Conservation (phyloP, 1,140 invertebrate species). For the Prorops nasuta region DNA sequence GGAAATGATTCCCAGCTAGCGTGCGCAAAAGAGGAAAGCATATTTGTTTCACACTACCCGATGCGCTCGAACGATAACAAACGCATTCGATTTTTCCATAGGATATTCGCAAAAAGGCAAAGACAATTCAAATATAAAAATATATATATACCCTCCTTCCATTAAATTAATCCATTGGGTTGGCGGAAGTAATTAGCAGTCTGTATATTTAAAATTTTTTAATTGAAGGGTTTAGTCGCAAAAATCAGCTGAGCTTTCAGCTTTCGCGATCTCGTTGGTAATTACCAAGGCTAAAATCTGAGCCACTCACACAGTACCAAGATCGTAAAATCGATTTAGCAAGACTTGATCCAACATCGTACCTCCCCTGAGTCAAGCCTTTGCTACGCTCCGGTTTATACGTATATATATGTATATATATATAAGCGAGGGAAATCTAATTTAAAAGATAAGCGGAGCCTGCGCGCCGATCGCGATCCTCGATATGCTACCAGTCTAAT, state of each 20-base stretch:
- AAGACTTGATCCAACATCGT: constrained; percentile 8
- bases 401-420: no score
- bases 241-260: no score
- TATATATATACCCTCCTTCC: no score
- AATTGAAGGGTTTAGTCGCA: no score
- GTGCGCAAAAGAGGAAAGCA: background rate
- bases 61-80: constrained; percentile 6
- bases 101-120: no score
- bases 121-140: no score
- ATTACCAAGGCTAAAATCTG: constrained; percentile 6
- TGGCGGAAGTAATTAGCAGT: no score
- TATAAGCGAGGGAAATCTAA: constrained; percentile 30
- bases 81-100: constrained; percentile 14
- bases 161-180: no score
- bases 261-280: background rate
- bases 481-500: constrained; percentile 16
- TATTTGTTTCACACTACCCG: constrained; percentile 1
- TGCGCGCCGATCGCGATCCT: background rate
- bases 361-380: no score
- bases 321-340: constrained; percentile 23
- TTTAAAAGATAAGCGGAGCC: constrained; percentile 31
- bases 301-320: constrained; percentile 9
- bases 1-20: constrained; percentile 13
- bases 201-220: no score
- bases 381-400: no score